Base-by-base conservation (phyloP, 2,797 vertebrate genomes). In the Ptychobarbus kaznakovi region DNA sequence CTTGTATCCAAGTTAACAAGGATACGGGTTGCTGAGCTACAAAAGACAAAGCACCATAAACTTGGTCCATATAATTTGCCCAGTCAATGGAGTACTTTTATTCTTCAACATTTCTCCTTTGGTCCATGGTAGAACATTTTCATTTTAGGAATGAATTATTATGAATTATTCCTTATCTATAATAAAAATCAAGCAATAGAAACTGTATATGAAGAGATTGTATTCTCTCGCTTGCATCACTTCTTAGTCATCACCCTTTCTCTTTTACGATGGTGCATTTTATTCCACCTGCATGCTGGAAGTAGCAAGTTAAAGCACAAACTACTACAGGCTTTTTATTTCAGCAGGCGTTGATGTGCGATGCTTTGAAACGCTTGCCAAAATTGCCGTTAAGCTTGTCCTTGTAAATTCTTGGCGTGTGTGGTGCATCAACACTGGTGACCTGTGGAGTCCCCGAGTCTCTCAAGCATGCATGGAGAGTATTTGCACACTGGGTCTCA, bases 211-310 rank as follows among this genome's bases (percentile, higher is more conserved):
- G 5, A 25, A 44, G 40, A 58, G 7, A 8, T n/a, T 61, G 65
- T 82, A 25, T 46, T 32, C 53, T n/a, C 42, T 74, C 22, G 7
- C 3, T 25, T 69, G 22, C 70, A 3, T 42, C 7, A n/a, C 42
- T 46, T 49, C 38, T 11, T 8, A 61, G 28, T 25, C 18, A 13
- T 46, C 32, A 2, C 25, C 1, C 11, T 70, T 28, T 66, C 38
- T 66, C 38, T 40, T 61, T 51, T 56, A 87, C 90, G 88, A 78
- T 87, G 89, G 89, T 90, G 88, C 87, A 80, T 88, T 91, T 91
- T 68, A 90, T 85, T 92, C 92, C 90, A 94, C 93, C 91, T 92
- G 92, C 84, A 76, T 65, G 92, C 91, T 91, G 91, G 80, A 72
- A 28, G 90, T 80, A 86, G 63, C 87, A 88, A 90, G 89, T 88